Percentiles rank a stretch among this genome's conserved stretches.
Conservation (phyloP, 2,797 vertebrate species). For the Syngnathus acus region DNA sequence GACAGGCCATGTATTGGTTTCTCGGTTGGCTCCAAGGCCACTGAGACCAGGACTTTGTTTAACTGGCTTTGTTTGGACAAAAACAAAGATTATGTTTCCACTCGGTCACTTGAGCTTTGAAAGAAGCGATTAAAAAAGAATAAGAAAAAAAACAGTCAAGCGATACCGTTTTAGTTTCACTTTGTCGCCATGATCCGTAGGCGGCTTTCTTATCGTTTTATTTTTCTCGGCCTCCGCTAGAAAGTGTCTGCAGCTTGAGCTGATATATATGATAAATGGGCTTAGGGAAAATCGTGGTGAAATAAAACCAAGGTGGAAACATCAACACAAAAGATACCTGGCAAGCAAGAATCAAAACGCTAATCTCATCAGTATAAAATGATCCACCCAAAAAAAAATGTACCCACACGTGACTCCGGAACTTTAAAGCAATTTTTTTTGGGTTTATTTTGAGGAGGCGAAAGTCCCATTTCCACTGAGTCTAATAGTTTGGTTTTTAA, state of each 20-base stretch:
- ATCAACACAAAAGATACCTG: background rate
- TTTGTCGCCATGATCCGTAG: slow-evolving; percentile 31
- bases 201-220: slow-evolving; percentile 14
- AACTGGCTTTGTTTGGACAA: slow-evolving; percentile 54
- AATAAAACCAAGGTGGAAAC: background rate
- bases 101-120: slow-evolving; percentile 53
- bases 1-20: slow-evolving; percentile 39
- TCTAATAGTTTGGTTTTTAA: background rate
- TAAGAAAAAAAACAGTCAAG: slow-evolving; percentile 14
- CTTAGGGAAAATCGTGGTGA: too few relatives aligned
- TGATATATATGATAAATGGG: background rate
- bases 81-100: slow-evolving; percentile 47
- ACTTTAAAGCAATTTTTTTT: background rate
- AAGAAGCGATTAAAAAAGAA: slow-evolving; percentile 15
- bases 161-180: slow-evolving; percentile 40
- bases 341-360: slow-evolving; percentile 7
- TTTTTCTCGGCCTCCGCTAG: background rate
- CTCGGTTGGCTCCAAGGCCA: slow-evolving; percentile 32
- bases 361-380: background rate
- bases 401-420: background rate
- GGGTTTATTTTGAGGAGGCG: background rate
- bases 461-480: background rate
- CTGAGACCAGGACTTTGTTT: slow-evolving; percentile 37
- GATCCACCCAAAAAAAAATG: background rate
- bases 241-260: background rate